Percentiles rank a stretch among this genome's conserved stretches.
These are phyloP conservation scores for Drosophila sulfurigaster DNA, from an alignment of 1,140 invertebrate species.

Conservation along the genomic window DNA sequence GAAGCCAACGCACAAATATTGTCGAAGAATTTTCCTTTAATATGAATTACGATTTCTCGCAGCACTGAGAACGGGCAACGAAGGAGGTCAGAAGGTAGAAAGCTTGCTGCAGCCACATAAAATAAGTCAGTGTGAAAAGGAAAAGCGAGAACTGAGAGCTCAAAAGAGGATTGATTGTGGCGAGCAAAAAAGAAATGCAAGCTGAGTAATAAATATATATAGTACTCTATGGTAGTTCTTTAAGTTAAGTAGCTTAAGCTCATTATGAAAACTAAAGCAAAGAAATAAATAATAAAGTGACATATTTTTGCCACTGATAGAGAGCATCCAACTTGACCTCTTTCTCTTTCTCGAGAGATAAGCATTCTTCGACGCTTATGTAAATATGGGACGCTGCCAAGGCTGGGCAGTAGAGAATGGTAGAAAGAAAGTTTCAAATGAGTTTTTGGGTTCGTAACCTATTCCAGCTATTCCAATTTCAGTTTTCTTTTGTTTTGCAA, in stretches of 20 bases:
- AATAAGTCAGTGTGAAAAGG: constrained; percentile 5
- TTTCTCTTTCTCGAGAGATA: constrained; percentile 3
- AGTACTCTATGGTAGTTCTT: constrained; percentile 22
- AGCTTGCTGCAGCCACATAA: neutral
- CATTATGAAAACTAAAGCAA: constrained; percentile 8
- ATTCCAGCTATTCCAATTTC: constrained; percentile 39
- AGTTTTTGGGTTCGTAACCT: constrained; percentile 18
- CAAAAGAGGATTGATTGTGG: constrained; percentile 43
- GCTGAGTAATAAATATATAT: constrained; percentile 25
- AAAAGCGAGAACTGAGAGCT: constrained; percentile 1
- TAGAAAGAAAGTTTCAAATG: constrained; percentile 27
- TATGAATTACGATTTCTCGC: constrained; percentile 71
- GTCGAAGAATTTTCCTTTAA: constrained; percentile 68
- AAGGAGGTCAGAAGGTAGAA: neutral
- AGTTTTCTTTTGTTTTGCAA: constrained; percentile 44
- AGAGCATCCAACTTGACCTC: constrained; percentile 18
- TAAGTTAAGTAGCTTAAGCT: constrained; percentile 26
- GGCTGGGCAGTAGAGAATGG: neutral
- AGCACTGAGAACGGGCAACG: neutral
- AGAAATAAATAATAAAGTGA: constrained; percentile 17
- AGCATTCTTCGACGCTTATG: constrained; percentile 24
- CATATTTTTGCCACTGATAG: neutral
- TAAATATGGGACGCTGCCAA: constrained; percentile 20
- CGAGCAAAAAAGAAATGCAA: constrained; percentile 3
- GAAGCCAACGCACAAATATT: constrained; percentile 77